These are phyloP conservation scores for Stigmatopora nigra DNA, from an alignment of 2,113 vertebrate genomes.

Conservation along the genomic window DNA sequence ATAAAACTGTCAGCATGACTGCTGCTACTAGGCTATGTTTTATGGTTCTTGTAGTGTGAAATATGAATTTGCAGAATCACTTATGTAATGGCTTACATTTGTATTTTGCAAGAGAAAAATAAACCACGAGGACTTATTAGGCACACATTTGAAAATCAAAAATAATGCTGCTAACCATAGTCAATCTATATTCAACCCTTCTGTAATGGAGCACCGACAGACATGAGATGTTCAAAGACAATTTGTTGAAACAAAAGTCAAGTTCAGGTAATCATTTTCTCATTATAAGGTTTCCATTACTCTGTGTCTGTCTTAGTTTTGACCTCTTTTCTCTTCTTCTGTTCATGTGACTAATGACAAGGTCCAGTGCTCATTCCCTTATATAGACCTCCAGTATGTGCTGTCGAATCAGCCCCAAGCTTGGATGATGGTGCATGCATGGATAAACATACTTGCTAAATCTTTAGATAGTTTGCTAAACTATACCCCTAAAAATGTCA, in stretches of 20 bases:
- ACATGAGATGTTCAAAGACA: not conserved
- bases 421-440: constrained; percentile 22
- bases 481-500: constrained; percentile 26
- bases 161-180: not conserved
- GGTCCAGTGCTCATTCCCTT: constrained; percentile 66
- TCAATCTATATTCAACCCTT: not conserved
- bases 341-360: constrained; percentile 60
- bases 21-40: constrained; percentile 18
- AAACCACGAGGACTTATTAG: not conserved
- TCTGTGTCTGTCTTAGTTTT: constrained; percentile 25
- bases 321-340: constrained; percentile 42
- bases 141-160: not conserved
- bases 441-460: constrained; percentile 9
- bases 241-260: not conserved
- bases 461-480: constrained; percentile 15
- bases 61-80: not conserved
- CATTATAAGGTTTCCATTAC: constrained; percentile 20
- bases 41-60: not conserved
- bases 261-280: constrained; percentile 17
- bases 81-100: not conserved
- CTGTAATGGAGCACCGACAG: not conserved
- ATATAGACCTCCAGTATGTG: constrained; percentile 63
- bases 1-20: constrained; percentile 14
- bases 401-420: constrained; percentile 41
- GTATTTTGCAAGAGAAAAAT: too few species aligned